Percentiles rank a stretch among this genome's conserved stretches.
Evolutionary conservation across 2,888 invertebrate genomes (phyloP).

Genomic region (Cephalotes varians): DNA sequence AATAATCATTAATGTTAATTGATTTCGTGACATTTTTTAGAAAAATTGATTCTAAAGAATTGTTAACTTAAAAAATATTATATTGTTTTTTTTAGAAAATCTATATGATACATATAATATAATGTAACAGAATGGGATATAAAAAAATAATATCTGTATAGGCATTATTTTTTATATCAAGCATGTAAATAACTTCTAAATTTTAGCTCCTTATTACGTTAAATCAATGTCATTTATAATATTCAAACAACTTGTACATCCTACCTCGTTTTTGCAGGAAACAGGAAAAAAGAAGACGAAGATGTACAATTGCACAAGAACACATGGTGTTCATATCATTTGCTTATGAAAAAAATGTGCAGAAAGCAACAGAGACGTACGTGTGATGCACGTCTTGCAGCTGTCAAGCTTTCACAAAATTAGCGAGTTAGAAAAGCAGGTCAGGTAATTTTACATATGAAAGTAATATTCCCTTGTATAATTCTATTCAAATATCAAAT

Average conservation of each 20-base stretch:
- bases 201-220: not conserved
- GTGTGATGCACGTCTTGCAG: slow-evolving; percentile 34
- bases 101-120: not conserved
- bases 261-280: slow-evolving; percentile 59
- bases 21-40: not conserved
- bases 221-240: slow-evolving; percentile 54
- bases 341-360: slow-evolving; percentile 9
- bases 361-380: slow-evolving; percentile 34
- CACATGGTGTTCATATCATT: slow-evolving; percentile 4
- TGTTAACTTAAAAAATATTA: not conserved
- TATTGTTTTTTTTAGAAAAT: not conserved
- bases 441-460: slow-evolving; percentile 19
- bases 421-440: slow-evolving; percentile 40
- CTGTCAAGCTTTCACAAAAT: slow-evolving; percentile 57
- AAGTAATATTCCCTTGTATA: slow-evolving; percentile 15
- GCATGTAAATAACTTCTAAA: not conserved
- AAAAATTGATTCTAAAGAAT: not conserved
- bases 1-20: not conserved
- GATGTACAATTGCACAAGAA: slow-evolving; percentile 52
- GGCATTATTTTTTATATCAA: not conserved
- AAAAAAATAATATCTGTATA: not conserved
- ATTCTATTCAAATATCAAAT: slow-evolving; percentile 8
- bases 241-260: slow-evolving; percentile 51
- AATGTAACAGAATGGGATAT: not conserved
- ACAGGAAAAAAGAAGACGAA: slow-evolving; percentile 40